Evolutionary conservation across 2,797 vertebrate genomes (phyloP), one percentile per base, ranked within the genome.

Genomic region (Pagetopsis macropterus): DNA sequence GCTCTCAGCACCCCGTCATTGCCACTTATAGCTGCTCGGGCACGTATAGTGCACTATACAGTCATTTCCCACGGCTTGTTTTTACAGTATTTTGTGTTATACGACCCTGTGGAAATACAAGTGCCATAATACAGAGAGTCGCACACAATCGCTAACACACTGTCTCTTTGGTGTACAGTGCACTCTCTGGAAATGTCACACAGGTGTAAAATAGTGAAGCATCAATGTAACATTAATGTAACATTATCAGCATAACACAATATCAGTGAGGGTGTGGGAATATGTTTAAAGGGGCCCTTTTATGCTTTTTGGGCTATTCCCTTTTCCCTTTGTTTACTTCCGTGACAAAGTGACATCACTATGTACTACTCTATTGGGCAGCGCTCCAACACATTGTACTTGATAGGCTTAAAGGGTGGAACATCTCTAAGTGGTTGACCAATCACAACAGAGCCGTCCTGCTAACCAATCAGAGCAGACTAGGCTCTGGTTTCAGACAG

Each of bases 31-130:
- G 68, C 62, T 78, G 76, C 76, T 65, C 31, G 6, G 69, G 75
- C 82, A 67, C 78, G 75, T 82, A 76, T 76, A 82, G 48, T 65
- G 56, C 55, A 5, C 75, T 17, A 75, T 76, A 75, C 66, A 70
- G 48, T 84, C 69, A 79, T 83, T 81, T 86, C 68, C 81, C 69
- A 57, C 43, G 4, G 23, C 23, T 52, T 58, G 23, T 27, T 56
- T 72, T 50, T 61, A 11, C 45, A 10, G 4, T 16, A 57, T 77
- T 27, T 52, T 54, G 59, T 50, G 56, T 70, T 58, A 81, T 76
- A 59, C 2, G 41, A 66, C 77, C 65, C 41, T 13, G 40, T 23
- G 52, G 31, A 72, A 78, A 73, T 65, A 8, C 33, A 37, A 37
- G 64, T 75, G 51, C 55, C 63, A 67, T 59, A 72, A 63, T 21